Conservation (phyloP, 2,113 vertebrate species). For the Ascaphus truei region DNA sequence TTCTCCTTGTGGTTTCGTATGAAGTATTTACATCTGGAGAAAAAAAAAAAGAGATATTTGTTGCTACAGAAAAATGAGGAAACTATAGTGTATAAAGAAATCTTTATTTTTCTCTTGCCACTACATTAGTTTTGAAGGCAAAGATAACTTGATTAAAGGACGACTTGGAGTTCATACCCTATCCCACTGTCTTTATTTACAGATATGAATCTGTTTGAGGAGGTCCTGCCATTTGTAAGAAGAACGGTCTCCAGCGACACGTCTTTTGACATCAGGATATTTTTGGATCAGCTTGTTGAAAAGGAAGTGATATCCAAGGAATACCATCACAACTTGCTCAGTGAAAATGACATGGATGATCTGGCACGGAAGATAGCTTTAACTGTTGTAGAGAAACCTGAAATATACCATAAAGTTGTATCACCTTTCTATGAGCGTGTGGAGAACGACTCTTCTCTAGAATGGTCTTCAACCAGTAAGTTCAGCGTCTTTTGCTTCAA, state of each 20-base stretch:
- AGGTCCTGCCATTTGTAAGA: conserved; percentile 58
- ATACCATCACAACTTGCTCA: conserved; percentile 58
- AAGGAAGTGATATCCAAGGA: conserved; percentile 62
- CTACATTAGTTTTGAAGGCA: background rate
- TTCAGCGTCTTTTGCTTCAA: too few species aligned
- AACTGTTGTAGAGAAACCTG: conserved; percentile 60
- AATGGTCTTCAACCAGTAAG: conserved; percentile 41
- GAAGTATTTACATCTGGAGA: too few species aligned
- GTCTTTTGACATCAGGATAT: conserved; percentile 40
- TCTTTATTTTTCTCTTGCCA: background rate
- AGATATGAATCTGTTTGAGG: conserved; percentile 63
- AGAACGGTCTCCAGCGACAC: conserved; percentile 46
- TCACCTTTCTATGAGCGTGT: conserved; percentile 17
- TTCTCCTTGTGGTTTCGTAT: background rate
- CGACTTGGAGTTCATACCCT: background rate
- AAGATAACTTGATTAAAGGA: background rate
- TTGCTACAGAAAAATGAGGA: background rate
- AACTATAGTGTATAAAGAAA: background rate
- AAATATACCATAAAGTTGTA: conserved; percentile 37
- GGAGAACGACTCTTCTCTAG: background rate
- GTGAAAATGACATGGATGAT: conserved; percentile 54
- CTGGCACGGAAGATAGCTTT: conserved; percentile 64
- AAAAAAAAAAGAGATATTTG: background rate
- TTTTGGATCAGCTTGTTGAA: conserved; percentile 56
- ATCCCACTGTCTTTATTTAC: background rate